phyloP scores from a whole-genome alignment of 2,113 vertebrate species.

The Romanogobio albipinnatus region DNA sequence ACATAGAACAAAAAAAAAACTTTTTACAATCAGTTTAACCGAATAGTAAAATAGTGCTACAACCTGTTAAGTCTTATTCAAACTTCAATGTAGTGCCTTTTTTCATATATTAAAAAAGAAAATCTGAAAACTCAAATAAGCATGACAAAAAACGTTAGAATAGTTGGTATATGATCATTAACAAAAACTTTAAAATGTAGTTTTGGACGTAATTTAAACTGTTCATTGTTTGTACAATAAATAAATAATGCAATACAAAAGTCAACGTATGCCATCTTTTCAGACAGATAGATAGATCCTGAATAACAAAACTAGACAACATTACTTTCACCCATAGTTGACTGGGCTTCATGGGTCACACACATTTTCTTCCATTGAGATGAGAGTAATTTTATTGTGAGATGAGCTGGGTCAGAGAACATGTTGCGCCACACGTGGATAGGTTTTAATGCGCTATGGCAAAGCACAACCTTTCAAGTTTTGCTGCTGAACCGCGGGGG shows the following conservation, averaged over 20 bases:
- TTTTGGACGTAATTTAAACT: background rate
- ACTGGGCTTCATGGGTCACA: constrained; percentile 4
- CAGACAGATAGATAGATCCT: background rate
- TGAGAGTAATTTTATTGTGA: constrained; percentile 60
- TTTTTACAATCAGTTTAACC: background rate
- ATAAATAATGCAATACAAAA: no score
- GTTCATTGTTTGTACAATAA: background rate
- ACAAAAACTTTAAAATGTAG: background rate
- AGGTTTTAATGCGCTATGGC: constrained; percentile 59
- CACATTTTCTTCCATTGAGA: constrained; percentile 32
- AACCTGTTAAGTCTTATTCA: no score
- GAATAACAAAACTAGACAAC: background rate
- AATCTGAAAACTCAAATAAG: background rate
- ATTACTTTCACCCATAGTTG: background rate
- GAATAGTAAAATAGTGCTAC: background rate
- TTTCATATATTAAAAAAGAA: background rate
- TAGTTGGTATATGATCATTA: background rate
- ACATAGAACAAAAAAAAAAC: background rate
- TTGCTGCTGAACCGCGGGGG: constrained; percentile 63
- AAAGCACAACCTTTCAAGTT: constrained; percentile 66
- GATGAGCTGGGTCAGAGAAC: constrained; percentile 70
- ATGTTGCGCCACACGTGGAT: constrained; percentile 80
- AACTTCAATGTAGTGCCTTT: background rate
- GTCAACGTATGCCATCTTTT: no score
- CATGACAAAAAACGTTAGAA: background rate